A percentile compares a stretch with the other conserved stretches of the same genome.
phyloP scores from a whole-genome alignment of 2,888 invertebrate species.

The Camptogramma bilineatum region DNA sequence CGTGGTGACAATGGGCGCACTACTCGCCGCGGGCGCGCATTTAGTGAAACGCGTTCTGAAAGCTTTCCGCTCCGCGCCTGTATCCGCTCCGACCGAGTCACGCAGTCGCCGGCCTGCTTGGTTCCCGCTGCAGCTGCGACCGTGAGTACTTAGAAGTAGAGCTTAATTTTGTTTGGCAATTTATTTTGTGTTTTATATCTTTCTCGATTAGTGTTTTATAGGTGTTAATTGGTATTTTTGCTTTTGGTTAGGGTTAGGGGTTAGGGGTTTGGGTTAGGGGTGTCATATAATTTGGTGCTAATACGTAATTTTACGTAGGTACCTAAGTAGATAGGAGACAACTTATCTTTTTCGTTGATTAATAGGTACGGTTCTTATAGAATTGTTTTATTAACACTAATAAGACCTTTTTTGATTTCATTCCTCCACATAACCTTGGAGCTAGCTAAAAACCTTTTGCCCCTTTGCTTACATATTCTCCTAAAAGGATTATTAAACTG shows the following conservation, averaged over 20 bases:
- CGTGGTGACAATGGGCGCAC: constrained; percentile 57
- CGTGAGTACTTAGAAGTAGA: constrained; percentile 64
- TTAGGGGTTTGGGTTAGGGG: too few relatives aligned
- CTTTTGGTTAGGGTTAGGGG: not conserved
- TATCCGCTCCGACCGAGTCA: constrained; percentile 64
- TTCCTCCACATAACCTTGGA: not conserved
- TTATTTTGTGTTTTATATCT: not conserved
- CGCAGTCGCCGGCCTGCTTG: constrained; percentile 65
- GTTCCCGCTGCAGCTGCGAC: constrained; percentile 63
- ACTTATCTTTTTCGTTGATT: too few relatives aligned
- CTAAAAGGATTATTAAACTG: not conserved
- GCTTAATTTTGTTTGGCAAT: constrained; percentile 12
- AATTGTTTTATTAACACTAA: too few relatives aligned
- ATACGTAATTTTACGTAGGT: too few relatives aligned
- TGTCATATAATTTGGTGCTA: too few relatives aligned
- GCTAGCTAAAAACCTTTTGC: not conserved
- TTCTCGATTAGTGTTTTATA: not conserved
- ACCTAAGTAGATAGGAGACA: too few relatives aligned
- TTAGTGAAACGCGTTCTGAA: constrained; percentile 66
- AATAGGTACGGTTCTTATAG: too few relatives aligned
- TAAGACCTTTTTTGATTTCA: too few relatives aligned
- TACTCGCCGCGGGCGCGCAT: constrained; percentile 63
- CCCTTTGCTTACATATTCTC: not conserved
- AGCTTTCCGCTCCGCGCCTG: constrained; percentile 66
- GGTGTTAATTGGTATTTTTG: not conserved